Base-by-base conservation (phyloP, 2,113 vertebrate genomes). In the Brienomyrus brachyistius region DNA sequence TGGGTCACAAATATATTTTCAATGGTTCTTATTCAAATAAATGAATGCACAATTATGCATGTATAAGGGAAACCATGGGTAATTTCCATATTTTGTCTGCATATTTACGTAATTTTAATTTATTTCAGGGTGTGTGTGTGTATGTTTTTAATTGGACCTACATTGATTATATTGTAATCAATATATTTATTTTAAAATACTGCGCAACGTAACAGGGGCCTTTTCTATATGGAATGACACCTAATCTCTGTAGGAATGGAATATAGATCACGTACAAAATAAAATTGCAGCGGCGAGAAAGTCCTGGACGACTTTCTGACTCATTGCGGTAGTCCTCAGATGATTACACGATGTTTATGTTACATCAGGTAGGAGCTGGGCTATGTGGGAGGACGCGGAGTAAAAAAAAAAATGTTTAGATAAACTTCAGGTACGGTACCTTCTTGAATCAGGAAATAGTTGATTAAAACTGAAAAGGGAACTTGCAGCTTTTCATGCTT, bases 391-490 rank as follows among this genome's bases (percentile, higher is more conserved):
- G 92, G 91, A 90, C 88, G 9, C 70, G 90, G 83, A 83, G 90
- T 91, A 94, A 91, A 93, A 93, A 92, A 90, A 90, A 92, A 86
- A 92, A 86, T 95, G 93, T 95, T 96, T 95, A 96, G 94, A 89
- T 94, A 90, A 77, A 91, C 43, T 91, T 92, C 87, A 92, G 94
- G 92, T 93, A 92, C 92, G 45, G 43, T 80, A 56, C 88, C 88
- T 89, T 89, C 47, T 52, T 21, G 4, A 91, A 88, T 10, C 54
- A 86, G 88, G 89, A 90, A 59, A 90, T 21, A 90, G 90, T 94
- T 94, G 94, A 96, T 96, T 97, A 96, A 96, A 92, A 96, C 89
- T 95, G 96, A 97, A 97, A 97, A 97, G 96, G 97, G 98, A 98
- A 98, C 97, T 97, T 95, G 96, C 96, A 96, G 95, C 96, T 94